phyloP scores from a whole-genome alignment of 2,797 vertebrate species.

The Scyliorhinus canicula region DNA sequence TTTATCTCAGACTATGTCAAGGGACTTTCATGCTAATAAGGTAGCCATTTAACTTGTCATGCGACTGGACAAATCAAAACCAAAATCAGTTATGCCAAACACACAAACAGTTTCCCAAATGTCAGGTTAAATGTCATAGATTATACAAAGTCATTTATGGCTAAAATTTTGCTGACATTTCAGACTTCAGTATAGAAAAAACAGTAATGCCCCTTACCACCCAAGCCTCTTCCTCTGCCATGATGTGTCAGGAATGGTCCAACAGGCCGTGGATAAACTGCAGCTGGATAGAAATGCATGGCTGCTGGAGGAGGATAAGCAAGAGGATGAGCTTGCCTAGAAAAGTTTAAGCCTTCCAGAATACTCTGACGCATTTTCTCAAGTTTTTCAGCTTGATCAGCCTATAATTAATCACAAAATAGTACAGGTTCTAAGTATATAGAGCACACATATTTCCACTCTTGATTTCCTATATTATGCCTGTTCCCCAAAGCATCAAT shows the following conservation, averaged over 20 bases:
- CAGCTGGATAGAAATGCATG: conserved; percentile 81
- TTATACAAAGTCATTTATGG: neutral
- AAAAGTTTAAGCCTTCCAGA: conserved; percentile 84
- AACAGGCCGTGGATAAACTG: conserved; percentile 76
- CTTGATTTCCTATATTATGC: neutral
- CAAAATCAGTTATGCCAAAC: neutral
- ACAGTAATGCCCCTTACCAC: conserved; percentile 62
- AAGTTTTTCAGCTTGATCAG: conserved; percentile 81
- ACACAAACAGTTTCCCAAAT: neutral
- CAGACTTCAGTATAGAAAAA: neutral
- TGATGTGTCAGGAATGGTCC: conserved; percentile 75
- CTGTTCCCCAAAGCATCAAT: neutral
- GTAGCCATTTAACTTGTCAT: neutral
- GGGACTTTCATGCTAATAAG: neutral
- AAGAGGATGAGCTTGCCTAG: conserved; percentile 74
- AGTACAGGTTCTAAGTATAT: neutral
- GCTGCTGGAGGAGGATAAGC: conserved; percentile 75
- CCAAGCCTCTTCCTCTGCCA: conserved; percentile 71
- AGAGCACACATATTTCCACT: neutral
- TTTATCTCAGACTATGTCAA: neutral
- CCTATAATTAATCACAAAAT: conserved; percentile 52
- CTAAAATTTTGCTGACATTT: neutral
- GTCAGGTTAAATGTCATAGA: neutral
- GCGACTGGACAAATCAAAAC: neutral
- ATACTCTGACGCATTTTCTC: conserved; percentile 95